Evolutionary conservation across 2,888 invertebrate species (phyloP).

Genomic region (Lacanobia oleracea): DNA sequence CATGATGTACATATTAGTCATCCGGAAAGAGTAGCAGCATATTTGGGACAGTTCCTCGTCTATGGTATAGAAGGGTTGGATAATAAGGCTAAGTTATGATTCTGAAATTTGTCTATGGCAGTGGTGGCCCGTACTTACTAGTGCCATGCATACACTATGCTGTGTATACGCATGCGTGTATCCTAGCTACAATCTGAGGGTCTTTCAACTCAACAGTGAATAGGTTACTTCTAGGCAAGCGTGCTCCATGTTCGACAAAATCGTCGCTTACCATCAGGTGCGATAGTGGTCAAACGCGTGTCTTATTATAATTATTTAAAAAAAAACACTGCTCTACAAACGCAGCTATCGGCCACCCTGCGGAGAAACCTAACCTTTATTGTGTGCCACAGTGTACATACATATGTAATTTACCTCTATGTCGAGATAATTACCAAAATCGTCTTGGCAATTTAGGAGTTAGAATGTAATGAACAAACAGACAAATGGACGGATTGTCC

Average conservation of each 20-base stretch:
- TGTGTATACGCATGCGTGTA: neutral
- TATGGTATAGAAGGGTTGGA: slow-evolving; percentile 75
- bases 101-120: slow-evolving; percentile 7
- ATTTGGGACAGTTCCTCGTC: slow-evolving; percentile 81
- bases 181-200: neutral
- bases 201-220: neutral
- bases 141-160: neutral
- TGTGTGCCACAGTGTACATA: no score
- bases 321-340: no score
- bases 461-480: slow-evolving; percentile 4
- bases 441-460: neutral
- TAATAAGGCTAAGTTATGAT: slow-evolving; percentile 77
- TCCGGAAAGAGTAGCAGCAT: slow-evolving; percentile 87
- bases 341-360: no score
- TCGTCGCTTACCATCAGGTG: neutral
- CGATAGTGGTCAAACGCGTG: neutral
- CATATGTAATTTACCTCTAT: neutral
- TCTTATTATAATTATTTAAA: neutral
- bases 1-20: slow-evolving; percentile 91
- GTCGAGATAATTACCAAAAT: neutral
- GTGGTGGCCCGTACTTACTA: neutral
- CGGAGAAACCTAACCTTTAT: no score
- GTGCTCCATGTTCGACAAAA: neutral
- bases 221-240: neutral
- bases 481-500: neutral